Evolutionary conservation across 2,888 invertebrate species (phyloP).

Genomic region (Boloria euphrosyne): DNA sequence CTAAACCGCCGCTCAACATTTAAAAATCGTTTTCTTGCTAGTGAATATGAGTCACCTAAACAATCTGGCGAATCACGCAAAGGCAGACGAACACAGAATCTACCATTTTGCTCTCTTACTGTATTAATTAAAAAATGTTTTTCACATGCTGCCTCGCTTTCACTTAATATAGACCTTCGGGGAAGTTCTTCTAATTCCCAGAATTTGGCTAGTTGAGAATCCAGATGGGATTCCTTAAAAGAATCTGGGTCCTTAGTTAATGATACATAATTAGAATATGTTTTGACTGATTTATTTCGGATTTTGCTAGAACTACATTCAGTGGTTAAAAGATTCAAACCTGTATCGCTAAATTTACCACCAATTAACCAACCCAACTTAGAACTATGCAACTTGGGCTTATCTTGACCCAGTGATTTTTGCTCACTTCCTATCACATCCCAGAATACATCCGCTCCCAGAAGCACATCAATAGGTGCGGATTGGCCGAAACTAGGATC

Average conservation of each 20-base stretch:
- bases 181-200: slow-evolving; percentile 5
- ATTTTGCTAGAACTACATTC: no score
- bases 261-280: background rate
- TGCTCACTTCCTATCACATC: slow-evolving; percentile 24
- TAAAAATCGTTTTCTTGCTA: slow-evolving; percentile 19
- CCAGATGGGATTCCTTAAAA: background rate
- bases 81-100: slow-evolving; percentile 18
- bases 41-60: slow-evolving; percentile 21
- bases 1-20: slow-evolving; percentile 24
- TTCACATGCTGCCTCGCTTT: slow-evolving; percentile 1
- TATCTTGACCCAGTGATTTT: slow-evolving; percentile 6
- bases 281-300: background rate
- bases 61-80: slow-evolving; percentile 6
- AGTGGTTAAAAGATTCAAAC: background rate
- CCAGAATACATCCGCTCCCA: slow-evolving; percentile 43
- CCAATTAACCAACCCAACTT: slow-evolving; percentile 17
- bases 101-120: background rate
- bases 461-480: slow-evolving; percentile 34
- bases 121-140: background rate
- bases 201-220: background rate
- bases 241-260: background rate
- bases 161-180: background rate
- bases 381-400: slow-evolving; percentile 8
- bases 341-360: background rate
- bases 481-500: slow-evolving; percentile 38